phyloP scores from a whole-genome alignment of 53 echinoderm and acorn worm genomes.

The Patiria pectinifera region DNA sequence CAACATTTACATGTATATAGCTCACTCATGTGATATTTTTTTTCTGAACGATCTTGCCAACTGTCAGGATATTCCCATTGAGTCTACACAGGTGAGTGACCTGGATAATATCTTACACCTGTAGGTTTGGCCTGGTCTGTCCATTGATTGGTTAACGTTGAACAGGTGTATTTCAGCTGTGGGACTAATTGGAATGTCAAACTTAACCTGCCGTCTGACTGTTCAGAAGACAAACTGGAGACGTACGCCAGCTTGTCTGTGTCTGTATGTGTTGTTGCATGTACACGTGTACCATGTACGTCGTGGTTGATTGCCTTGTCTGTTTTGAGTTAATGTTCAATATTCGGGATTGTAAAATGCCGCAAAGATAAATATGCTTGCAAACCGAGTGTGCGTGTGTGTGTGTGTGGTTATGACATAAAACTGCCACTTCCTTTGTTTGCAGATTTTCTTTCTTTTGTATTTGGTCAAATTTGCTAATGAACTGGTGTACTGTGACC shows the following conservation, averaged over 20 bases:
- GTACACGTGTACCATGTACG: too few species aligned
- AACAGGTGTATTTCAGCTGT: slow-evolving; percentile 42
- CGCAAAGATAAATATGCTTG: neutral
- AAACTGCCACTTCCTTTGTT: too few species aligned
- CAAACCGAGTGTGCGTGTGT: too few species aligned
- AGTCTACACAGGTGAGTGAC: slow-evolving; percentile 62
- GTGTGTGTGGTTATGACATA: too few species aligned
- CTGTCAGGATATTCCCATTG: slow-evolving; percentile 54
- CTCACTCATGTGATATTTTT: slow-evolving; percentile 5
- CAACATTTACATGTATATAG: neutral
- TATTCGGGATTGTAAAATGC: neutral
- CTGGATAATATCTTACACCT: slow-evolving; percentile 13
- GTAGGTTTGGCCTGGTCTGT: slow-evolving; percentile 4
- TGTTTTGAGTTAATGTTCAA: neutral
- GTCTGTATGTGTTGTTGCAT: neutral
- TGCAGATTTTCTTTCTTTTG: too few species aligned
- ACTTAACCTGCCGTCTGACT: slow-evolving; percentile 13
- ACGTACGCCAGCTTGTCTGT: neutral
- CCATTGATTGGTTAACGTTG: slow-evolving; percentile 25
- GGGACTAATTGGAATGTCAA: slow-evolving; percentile 35
- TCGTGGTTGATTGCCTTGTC: neutral
- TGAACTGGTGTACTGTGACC: too few species aligned
- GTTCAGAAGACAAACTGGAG: neutral
- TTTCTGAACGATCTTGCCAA: slow-evolving; percentile 5
- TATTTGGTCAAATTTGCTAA: too few species aligned